Evolutionary conservation across 2,797 vertebrate species (phyloP).

Genomic region (Bradypodion pumilum): DNA sequence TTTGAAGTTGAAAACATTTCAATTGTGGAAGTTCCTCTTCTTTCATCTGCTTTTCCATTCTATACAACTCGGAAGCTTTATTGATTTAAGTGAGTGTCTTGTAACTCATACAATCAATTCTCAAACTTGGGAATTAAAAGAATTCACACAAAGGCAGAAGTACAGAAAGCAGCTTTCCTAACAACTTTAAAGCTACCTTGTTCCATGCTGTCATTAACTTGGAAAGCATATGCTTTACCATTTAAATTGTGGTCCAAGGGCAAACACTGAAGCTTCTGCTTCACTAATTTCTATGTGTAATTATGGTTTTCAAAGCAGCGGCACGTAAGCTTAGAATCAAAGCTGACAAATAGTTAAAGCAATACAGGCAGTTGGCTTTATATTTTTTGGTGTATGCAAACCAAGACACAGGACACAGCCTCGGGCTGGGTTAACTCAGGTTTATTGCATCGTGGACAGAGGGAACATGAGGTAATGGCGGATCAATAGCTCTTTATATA

Average conservation of each 20-base stretch:
- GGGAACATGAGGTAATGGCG: no score
- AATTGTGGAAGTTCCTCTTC: background rate
- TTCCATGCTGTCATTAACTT: background rate
- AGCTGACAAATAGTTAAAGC: conserved; percentile 4
- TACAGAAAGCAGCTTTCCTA: conserved; percentile 11
- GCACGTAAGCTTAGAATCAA: background rate
- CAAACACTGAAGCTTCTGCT: background rate
- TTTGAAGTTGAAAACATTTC: background rate
- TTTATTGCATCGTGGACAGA: no score
- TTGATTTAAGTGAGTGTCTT: background rate
- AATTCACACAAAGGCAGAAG: background rate
- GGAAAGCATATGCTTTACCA: conserved; percentile 8
- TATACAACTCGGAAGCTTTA: background rate
- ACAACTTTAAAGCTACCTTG: background rate
- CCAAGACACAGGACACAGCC: no score
- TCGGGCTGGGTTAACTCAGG: no score
- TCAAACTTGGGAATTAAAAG: background rate
- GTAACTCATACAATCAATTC: background rate
- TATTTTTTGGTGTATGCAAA: no score
- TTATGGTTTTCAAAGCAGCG: conserved; percentile 6
- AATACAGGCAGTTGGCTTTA: background rate
- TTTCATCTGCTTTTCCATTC: background rate
- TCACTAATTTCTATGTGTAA: background rate
- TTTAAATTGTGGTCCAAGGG: background rate
- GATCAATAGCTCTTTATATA: no score